These are phyloP conservation scores for Brachypodius melanocephalos DNA, from an alignment of 2,113 vertebrate species.

Conservation along the genomic window DNA sequence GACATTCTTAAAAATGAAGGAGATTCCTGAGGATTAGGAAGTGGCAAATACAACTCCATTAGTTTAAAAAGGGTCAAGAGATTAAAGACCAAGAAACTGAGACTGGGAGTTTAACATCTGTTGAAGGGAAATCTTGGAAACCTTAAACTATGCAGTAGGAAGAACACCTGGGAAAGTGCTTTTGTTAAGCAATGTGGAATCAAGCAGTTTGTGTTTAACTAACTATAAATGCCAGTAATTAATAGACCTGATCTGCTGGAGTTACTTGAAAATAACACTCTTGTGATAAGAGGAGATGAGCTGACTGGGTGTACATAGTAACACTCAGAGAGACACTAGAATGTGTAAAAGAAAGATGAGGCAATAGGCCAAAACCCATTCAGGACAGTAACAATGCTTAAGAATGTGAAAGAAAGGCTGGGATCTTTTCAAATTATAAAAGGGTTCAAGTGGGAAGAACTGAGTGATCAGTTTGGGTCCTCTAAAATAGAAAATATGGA, in stretches of 20 bases:
- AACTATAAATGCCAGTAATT: slow-evolving; percentile 25
- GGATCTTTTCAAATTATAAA: not conserved
- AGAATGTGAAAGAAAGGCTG: not conserved
- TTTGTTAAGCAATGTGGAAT: slow-evolving; percentile 38
- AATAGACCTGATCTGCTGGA: slow-evolving; percentile 19
- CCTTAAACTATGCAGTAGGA: slow-evolving; percentile 54
- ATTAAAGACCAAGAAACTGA: slow-evolving; percentile 71
- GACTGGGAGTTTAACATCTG: slow-evolving; percentile 71
- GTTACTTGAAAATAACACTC: slow-evolving; percentile 51
- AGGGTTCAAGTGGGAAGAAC: not conserved
- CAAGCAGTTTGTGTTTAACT: slow-evolving; percentile 62
- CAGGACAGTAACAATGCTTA: not conserved
- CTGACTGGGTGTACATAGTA: slow-evolving; percentile 5
- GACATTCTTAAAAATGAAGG: slow-evolving; percentile 45
- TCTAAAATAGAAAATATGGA: not conserved
- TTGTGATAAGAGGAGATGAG: slow-evolving; percentile 32
- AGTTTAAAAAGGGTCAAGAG: slow-evolving; percentile 70
- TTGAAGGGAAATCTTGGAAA: slow-evolving; percentile 59
- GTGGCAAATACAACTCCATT: slow-evolving; percentile 74
- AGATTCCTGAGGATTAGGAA: slow-evolving; percentile 73
- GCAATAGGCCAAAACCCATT: not conserved
- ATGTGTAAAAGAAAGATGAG: not conserved
- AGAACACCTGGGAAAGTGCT: slow-evolving; percentile 71
- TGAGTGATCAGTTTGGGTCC: not conserved
- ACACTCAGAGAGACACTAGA: not conserved